Conservation (phyloP, 2,797 vertebrate genomes). For the Morus bassanus region DNA sequence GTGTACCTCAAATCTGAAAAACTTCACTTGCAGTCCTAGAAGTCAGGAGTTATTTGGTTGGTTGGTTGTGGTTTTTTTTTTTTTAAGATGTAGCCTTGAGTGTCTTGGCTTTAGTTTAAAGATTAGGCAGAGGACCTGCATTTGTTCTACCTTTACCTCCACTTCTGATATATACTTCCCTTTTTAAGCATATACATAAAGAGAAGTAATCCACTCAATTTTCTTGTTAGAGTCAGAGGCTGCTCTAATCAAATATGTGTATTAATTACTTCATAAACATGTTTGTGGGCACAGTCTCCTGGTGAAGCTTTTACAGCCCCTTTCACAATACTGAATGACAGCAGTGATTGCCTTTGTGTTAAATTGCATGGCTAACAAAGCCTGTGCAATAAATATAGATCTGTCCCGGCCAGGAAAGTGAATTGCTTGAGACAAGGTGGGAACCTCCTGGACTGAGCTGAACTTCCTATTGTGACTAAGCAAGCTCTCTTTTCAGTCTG, state of each 20-base stretch:
- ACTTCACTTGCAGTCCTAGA: not conserved
- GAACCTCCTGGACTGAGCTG: not conserved
- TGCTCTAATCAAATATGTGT: not conserved
- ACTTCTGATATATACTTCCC: not conserved
- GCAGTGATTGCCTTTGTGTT: not conserved
- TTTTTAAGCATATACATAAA: not conserved
- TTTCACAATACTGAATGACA: not conserved
- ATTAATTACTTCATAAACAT: not conserved
- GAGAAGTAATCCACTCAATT: not conserved
- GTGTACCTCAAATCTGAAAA: not conserved
- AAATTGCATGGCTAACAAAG: not conserved
- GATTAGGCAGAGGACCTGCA: not conserved
- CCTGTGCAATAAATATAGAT: not conserved
- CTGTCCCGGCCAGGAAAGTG: not conserved
- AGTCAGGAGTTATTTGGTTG: not conserved
- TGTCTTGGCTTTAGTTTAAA: not conserved
- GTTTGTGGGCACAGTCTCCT: not conserved
- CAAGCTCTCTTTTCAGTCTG: not conserved
- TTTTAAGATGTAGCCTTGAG: not conserved
- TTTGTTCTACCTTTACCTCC: not conserved
- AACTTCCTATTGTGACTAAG: not conserved
- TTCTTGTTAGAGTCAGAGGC: not conserved
- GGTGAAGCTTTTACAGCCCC: not conserved
- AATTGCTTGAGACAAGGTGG: not conserved
- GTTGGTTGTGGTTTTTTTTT: not conserved